These are phyloP conservation scores for Symphodus melops DNA, from an alignment of 2,113 vertebrate genomes.

Conservation along the genomic window DNA sequence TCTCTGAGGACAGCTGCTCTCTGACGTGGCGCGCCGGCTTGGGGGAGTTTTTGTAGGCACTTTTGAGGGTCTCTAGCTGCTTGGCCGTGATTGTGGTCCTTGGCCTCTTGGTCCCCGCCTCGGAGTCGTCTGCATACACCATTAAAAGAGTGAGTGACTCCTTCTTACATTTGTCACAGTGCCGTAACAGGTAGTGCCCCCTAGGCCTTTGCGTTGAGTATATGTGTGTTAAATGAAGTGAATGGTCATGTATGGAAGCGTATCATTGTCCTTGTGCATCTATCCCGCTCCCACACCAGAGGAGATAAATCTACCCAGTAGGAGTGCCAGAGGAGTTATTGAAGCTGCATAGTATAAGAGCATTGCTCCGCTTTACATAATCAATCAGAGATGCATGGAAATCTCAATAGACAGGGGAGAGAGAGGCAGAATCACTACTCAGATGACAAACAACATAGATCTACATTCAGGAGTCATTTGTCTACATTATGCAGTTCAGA, in stretches of 20 bases:
- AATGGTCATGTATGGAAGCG: constrained; percentile 59
- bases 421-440: constrained; percentile 52
- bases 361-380: constrained; percentile 85
- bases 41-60: constrained; percentile 98
- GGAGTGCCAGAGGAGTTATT: constrained; percentile 75
- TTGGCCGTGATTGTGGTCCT: constrained; percentile 98
- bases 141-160: constrained; percentile 40
- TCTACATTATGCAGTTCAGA: constrained; percentile 16
- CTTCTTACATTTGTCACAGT: constrained; percentile 17
- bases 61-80: constrained; percentile 98
- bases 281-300: constrained; percentile 67
- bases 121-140: constrained; percentile 90
- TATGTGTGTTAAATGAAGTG: constrained; percentile 49
- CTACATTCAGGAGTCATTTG: constrained; percentile 40
- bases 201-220: constrained; percentile 17
- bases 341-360: constrained; percentile 73
- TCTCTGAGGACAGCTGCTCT: constrained; percentile 98
- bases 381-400: constrained; percentile 82
- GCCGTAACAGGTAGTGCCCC: constrained; percentile 31
- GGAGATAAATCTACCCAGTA: constrained; percentile 78
- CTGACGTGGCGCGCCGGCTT: constrained; percentile 96
- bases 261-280: constrained; percentile 78
- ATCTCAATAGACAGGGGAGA: constrained; percentile 77
- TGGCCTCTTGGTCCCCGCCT: constrained; percentile 95
- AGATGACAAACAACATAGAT: constrained; percentile 64